Conservation (phyloP, 2,797 vertebrate species). For the Hemitrygon akajei region DNA sequence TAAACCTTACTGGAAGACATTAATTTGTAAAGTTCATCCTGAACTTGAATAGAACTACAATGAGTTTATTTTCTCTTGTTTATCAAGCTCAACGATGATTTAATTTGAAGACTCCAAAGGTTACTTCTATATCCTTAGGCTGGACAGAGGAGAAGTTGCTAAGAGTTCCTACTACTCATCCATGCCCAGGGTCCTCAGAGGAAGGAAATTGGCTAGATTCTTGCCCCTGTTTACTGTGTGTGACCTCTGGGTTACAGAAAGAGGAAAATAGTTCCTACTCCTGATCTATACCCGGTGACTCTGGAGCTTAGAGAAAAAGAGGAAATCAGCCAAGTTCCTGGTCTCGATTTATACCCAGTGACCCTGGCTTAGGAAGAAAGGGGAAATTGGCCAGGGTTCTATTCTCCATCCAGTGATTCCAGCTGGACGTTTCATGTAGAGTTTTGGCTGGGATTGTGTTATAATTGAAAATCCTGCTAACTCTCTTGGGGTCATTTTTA, state of each 20-base stretch:
- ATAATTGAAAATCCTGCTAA: not conserved
- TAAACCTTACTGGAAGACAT: not conserved
- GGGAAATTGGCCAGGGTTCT: no score
- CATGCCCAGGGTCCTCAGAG: not conserved
- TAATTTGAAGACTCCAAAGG: not conserved
- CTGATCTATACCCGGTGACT: not conserved
- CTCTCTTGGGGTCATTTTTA: not conserved
- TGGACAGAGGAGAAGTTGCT: not conserved
- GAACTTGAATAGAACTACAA: not conserved
- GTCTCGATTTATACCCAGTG: not conserved
- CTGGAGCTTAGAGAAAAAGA: not conserved
- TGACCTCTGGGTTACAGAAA: not conserved
- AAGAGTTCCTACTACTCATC: not conserved
- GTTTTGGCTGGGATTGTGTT: not conserved
- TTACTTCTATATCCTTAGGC: not conserved
- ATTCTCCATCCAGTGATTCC: no score
- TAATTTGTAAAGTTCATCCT: slow-evolving; percentile 1
- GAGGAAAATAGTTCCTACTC: not conserved
- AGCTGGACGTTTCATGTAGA: not conserved
- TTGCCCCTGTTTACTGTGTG: not conserved
- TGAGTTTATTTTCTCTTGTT: not conserved
- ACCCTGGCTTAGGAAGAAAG: not conserved
- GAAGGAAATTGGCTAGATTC: not conserved
- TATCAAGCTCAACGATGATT: not conserved
- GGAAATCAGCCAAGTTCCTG: not conserved